These are phyloP conservation scores for Andrena chrysosceles DNA, from an alignment of 2,888 invertebrate genomes.

Conservation along the genomic window DNA sequence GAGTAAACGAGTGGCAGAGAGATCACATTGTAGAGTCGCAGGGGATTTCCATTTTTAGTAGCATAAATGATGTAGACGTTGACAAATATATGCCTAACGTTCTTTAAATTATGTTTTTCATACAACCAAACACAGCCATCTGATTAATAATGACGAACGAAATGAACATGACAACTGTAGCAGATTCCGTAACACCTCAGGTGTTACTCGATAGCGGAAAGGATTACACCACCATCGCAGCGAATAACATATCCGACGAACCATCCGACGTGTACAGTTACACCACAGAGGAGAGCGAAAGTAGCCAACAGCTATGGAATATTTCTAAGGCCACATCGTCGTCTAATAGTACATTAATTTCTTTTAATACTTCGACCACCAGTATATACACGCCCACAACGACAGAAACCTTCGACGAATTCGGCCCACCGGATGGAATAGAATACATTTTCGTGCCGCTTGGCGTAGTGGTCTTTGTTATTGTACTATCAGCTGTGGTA, in stretches of 20 bases:
- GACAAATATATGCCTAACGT: neutral
- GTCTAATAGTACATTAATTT: constrained; percentile 54
- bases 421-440: constrained; percentile 82
- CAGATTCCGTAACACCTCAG: constrained; percentile 46
- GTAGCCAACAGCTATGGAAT: constrained; percentile 62
- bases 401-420: constrained; percentile 80
- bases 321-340: constrained; percentile 53
- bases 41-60: constrained; percentile 10
- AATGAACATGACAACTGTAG: constrained; percentile 47
- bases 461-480: constrained; percentile 83
- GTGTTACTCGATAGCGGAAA: constrained; percentile 40
- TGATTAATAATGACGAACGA: constrained; percentile 43
- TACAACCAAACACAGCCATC: constrained; percentile 4
- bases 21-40: neutral
- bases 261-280: constrained; percentile 65
- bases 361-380: constrained; percentile 66
- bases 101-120: constrained; percentile 18
- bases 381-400: constrained; percentile 75
- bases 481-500: constrained; percentile 83
- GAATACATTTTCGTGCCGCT: constrained; percentile 84
- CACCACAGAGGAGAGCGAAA: constrained; percentile 58
- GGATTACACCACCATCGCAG: constrained; percentile 56
- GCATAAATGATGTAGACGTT: constrained; percentile 6
- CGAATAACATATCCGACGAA: constrained; percentile 61
- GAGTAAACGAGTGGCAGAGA: constrained; percentile 8